Evolutionary conservation across 2,888 invertebrate genomes (phyloP).

Genomic region (Parnassius glacialis): DNA sequence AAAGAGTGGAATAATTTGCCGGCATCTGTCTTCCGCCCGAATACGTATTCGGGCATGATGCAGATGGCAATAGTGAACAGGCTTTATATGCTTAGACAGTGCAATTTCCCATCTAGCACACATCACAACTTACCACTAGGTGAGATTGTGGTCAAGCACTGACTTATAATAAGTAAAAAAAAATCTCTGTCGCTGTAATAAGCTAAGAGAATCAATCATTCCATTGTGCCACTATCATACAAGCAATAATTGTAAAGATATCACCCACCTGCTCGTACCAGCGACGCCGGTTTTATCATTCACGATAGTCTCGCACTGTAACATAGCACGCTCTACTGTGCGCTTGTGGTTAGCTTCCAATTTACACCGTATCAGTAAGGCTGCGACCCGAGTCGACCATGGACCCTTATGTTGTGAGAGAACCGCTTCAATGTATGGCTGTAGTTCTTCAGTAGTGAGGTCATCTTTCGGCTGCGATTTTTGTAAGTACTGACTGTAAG

Average conservation of each 20-base stretch:
- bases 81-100: no score
- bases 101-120: no score
- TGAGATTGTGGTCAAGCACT: no score
- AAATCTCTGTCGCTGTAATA: no score
- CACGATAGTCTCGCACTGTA: conserved; percentile 91
- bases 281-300: conserved; percentile 67
- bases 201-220: no score
- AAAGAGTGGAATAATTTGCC: no score
- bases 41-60: no score
- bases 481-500: conserved; percentile 84
- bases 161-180: no score
- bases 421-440: conserved; percentile 86
- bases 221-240: not conserved
- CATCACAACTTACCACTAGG: no score
- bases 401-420: conserved; percentile 84
- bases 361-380: conserved; percentile 87
- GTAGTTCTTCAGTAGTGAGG: conserved; percentile 89
- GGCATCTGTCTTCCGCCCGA: no score
- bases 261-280: conserved; percentile 50
- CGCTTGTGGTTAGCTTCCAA: conserved; percentile 89
- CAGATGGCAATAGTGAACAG: no score
- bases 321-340: conserved; percentile 92
- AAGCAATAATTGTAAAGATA: not conserved
- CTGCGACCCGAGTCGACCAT: conserved; percentile 88
- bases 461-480: conserved; percentile 90